These are phyloP conservation scores for Andrena fulva DNA, from an alignment of 2,888 invertebrate species.

Conservation along the genomic window DNA sequence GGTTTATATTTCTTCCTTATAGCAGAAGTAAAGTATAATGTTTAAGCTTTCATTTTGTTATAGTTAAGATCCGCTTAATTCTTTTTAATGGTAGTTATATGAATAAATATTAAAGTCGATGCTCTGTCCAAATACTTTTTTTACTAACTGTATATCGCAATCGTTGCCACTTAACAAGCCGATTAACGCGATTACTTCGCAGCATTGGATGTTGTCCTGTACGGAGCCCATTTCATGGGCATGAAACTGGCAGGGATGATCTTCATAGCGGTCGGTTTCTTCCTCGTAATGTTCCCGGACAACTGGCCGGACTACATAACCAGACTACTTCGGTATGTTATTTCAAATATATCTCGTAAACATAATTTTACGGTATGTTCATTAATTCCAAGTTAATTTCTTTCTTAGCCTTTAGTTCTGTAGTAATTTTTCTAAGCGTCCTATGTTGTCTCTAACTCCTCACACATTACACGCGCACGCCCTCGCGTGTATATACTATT, in stretches of 20 bases:
- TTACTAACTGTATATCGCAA: neutral
- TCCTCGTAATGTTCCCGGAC: slow-evolving; percentile 97
- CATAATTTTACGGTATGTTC: slow-evolving; percentile 77
- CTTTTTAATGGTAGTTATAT: too few species aligned
- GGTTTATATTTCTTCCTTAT: too few species aligned
- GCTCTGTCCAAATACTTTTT: too few species aligned
- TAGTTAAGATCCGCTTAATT: too few species aligned
- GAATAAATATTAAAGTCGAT: too few species aligned
- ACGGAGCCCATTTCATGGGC: slow-evolving; percentile 94
- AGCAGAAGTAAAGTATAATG: too few species aligned
- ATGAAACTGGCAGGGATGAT: slow-evolving; percentile 98
- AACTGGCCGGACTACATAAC: slow-evolving; percentile 99
- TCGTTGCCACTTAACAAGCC: slow-evolving; percentile 8
- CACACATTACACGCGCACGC: slow-evolving; percentile 27
- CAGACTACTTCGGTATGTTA: slow-evolving; percentile 92
- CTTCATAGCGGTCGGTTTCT: slow-evolving; percentile 95
- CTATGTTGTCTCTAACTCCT: slow-evolving; percentile 61
- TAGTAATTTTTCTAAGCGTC: slow-evolving; percentile 63
- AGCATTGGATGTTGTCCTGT: slow-evolving; percentile 95
- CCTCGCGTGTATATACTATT: slow-evolving; percentile 25
- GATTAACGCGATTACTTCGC: slow-evolving; percentile 68
- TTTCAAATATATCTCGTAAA: slow-evolving; percentile 63
- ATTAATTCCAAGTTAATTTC: slow-evolving; percentile 75
- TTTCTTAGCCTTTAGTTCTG: slow-evolving; percentile 75
- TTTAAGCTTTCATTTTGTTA: too few species aligned